Conservation (phyloP, 2,888 invertebrate species). For the Hemicrepidius hirtus region DNA sequence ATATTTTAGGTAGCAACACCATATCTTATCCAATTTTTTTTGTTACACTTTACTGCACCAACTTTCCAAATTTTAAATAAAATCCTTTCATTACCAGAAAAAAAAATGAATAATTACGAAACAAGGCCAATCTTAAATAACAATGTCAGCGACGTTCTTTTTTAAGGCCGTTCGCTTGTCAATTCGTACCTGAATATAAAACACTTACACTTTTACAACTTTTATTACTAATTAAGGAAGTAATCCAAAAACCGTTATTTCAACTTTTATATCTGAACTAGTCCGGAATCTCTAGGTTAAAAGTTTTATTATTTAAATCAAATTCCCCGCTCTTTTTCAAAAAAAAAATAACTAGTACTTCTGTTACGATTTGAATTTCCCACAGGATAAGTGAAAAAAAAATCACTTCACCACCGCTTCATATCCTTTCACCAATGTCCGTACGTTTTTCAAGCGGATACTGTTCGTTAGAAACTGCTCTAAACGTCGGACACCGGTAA, state of each 20-base stretch:
- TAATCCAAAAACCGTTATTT: background rate
- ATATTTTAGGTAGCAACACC: background rate
- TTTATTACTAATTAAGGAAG: background rate
- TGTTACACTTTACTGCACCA: background rate
- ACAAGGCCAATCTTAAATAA: slow-evolving; percentile 16
- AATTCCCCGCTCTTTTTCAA: no score
- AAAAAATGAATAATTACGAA: background rate
- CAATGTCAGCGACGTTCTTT: slow-evolving; percentile 11
- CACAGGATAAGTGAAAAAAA: background rate
- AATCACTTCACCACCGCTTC: background rate
- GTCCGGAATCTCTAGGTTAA: no score
- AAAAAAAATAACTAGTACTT: background rate
- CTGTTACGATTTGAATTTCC: background rate
- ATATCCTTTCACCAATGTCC: slow-evolving; percentile 17
- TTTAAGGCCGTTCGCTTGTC: slow-evolving; percentile 1
- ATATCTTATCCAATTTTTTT: background rate
- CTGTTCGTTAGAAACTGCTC: slow-evolving; percentile 24
- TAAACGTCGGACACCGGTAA: slow-evolving; percentile 1
- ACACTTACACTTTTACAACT: background rate
- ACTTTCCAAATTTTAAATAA: background rate
- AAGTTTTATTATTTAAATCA: no score
- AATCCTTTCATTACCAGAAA: background rate
- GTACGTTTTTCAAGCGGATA: slow-evolving; percentile 4
- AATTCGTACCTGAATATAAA: slow-evolving; percentile 7
- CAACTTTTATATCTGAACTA: no score